These are phyloP conservation scores for Gastrophysa polygoni DNA, from an alignment of 2,888 invertebrate genomes.

Conservation along the genomic window DNA sequence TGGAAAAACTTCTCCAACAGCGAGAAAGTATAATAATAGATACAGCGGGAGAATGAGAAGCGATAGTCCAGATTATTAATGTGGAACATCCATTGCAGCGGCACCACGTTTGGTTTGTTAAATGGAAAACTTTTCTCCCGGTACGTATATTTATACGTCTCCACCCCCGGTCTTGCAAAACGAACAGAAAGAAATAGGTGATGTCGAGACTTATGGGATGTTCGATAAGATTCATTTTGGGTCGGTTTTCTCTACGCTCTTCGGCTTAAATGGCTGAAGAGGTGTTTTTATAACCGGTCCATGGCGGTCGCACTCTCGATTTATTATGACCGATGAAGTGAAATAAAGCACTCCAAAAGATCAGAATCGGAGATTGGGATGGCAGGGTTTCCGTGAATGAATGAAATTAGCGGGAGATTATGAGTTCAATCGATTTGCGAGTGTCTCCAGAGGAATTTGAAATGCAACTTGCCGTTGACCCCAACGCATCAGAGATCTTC, in stretches of 20 bases:
- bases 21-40: conserved; percentile 28
- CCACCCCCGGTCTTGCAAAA: conserved; percentile 56
- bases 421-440: background rate
- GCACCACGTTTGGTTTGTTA: conserved; percentile 56
- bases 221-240: conserved; percentile 62
- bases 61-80: conserved; percentile 51
- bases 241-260: conserved; percentile 29
- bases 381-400: background rate
- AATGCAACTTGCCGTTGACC: background rate
- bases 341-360: conserved; percentile 51
- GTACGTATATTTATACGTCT: conserved; percentile 58
- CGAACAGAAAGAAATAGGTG: conserved; percentile 60
- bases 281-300: conserved; percentile 56
- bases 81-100: conserved; percentile 50
- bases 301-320: conserved; percentile 45
- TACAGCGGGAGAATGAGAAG: conserved; percentile 44
- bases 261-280: conserved; percentile 54
- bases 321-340: conserved; percentile 44
- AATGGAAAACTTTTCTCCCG: conserved; percentile 60
- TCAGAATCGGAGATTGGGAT: conserved; percentile 43
- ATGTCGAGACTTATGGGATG: conserved; percentile 62
- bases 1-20: conserved; percentile 7
- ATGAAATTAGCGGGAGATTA: conserved; percentile 2
- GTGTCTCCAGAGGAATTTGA: background rate
- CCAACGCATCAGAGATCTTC: background rate